Evolutionary conservation across 2,113 vertebrate species (phyloP).

Genomic region (Podiceps cristatus): DNA sequence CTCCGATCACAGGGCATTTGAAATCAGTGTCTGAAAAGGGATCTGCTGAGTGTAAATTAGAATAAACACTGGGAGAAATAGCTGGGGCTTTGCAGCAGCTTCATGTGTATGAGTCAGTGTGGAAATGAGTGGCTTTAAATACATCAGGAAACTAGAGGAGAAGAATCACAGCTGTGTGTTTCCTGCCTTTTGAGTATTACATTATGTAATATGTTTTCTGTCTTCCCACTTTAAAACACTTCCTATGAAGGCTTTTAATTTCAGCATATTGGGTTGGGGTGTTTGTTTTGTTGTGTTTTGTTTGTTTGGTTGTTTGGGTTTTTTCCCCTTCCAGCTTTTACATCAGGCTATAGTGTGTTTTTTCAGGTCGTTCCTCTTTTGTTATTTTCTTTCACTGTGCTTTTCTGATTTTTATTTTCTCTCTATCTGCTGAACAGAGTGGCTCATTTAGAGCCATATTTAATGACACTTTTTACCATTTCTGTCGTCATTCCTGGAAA

Average conservation of each 20-base stretch:
- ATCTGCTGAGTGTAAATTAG: neutral
- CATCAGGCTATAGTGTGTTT: neutral
- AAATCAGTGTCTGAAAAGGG: neutral
- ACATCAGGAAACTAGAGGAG: neutral
- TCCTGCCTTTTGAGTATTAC: neutral
- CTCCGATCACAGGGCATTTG: neutral
- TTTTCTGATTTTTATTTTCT: slow-evolving; percentile 17
- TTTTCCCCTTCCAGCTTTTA: neutral
- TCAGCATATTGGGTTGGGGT: neutral
- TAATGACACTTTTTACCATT: neutral
- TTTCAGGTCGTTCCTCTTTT: neutral
- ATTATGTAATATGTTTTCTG: neutral
- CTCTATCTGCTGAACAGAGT: neutral
- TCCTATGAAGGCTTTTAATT: neutral
- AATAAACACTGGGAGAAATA: neutral
- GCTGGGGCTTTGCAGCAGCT: neutral
- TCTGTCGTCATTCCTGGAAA: slow-evolving; percentile 43
- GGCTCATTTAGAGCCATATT: slow-evolving; percentile 29
- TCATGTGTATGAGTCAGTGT: neutral
- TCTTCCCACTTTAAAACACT: neutral
- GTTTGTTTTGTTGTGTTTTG: too few species aligned
- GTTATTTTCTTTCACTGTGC: neutral
- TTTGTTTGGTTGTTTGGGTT: too few species aligned
- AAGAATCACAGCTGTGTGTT: neutral
- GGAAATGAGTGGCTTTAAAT: neutral